Base-by-base conservation (phyloP, 2,797 vertebrate genomes). In the Streptopelia turtur region DNA sequence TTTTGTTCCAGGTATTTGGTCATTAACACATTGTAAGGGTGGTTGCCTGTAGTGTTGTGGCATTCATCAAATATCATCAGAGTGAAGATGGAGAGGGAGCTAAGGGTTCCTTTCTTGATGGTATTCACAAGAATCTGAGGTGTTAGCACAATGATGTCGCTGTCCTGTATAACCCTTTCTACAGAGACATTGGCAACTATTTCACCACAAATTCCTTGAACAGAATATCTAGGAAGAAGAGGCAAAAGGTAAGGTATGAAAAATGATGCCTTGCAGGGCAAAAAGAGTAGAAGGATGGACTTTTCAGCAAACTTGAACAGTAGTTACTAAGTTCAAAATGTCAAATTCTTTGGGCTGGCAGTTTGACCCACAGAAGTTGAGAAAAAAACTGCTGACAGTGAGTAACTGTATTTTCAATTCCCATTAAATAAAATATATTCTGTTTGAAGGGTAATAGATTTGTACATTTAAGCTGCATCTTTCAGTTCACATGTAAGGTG, bases 61-160 rank as follows among this genome's bases (percentile, higher is more conserved):
- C 98, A 98, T 87, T 98, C 98, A 76, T 98, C 98, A 92, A 98
- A 98, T 96, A 98, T 97, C 96, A 98, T 97, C 93, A 98, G 94
- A 8, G 97, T 98, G 83, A 98, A 98, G 65, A 97, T 20, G n/a
- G 97, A 97, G 23, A 98, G 95, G 5, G 98, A 98, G 10, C 75
- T 31, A 35, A 98, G 55, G 56, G 89, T 96, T 83, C 96, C 93
- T 6, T 84, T 72, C 31, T 96, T 85, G 13, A 98, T 94, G 39
- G 77, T 96, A 72, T 98, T 98, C 91, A 98, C 91, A 74, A 98
- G 98, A 92, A 98, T 98, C 97, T 98, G 98, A 30, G 98, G 98
- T 0, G 98, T 98, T 93, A 98, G 78, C 79, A 98, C 85, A 65
- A 98, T 95, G 68, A 98, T 98, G 86, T 98, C 98, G 55, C 86